Conservation (phyloP, 2,797 vertebrate species). For the Ctenopoma kingsleyae region DNA sequence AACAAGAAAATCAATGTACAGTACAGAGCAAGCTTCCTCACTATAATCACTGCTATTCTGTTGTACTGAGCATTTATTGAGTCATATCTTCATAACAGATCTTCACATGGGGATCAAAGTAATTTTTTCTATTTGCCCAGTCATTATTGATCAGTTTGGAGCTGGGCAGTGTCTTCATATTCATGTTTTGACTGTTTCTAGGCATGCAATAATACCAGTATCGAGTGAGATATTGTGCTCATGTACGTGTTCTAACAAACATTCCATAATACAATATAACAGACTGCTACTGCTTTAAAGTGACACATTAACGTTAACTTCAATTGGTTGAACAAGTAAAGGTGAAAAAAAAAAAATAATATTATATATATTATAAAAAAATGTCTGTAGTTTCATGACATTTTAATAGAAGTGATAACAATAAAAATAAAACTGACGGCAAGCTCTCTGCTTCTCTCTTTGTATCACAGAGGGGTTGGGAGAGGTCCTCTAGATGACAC, state of each 20-base stretch:
- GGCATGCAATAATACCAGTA: background rate
- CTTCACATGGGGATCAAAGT: background rate
- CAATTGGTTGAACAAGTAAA: no score
- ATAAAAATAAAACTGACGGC: background rate
- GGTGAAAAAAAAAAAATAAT: background rate
- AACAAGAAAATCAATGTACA: conserved; percentile 26
- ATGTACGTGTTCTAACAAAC: no score
- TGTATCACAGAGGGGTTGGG: background rate
- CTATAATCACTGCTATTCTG: conserved; percentile 1
- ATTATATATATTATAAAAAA: no score
- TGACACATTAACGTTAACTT: no score
- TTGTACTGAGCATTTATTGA: conserved; percentile 19
- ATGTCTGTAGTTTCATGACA: background rate
- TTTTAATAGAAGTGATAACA: background rate
- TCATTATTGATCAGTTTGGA: conserved; percentile 9
- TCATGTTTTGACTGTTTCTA: background rate
- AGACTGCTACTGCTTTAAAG: no score
- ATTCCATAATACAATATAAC: no score
- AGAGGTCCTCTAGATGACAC: background rate
- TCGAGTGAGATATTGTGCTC: background rate
- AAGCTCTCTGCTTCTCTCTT: background rate
- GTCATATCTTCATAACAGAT: conserved; percentile 11
- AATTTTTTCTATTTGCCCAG: background rate
- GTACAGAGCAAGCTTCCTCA: background rate
- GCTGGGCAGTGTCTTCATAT: background rate